phyloP scores from a whole-genome alignment of 1,140 invertebrate genomes.

The Apolygus lucorum region DNA sequence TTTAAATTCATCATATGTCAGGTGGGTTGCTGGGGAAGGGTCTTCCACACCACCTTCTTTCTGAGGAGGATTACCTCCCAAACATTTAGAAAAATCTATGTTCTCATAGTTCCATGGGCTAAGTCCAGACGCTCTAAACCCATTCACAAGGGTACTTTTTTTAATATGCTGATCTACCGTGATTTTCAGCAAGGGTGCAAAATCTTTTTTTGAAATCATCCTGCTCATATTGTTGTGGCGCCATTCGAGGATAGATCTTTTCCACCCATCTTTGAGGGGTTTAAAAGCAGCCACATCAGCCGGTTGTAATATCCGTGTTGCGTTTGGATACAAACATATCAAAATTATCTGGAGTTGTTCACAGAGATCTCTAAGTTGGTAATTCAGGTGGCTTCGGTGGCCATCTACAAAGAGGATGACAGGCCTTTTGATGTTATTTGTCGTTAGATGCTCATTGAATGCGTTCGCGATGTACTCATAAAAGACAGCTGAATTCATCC shows the following conservation, averaged over 20 bases:
- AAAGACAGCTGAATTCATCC: constrained; percentile 37
- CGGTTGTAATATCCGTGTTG: constrained; percentile 39
- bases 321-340: constrained; percentile 39
- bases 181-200: neutral
- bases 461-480: constrained; percentile 37
- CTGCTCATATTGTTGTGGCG: neutral
- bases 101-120: neutral
- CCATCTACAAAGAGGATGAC: constrained; percentile 42
- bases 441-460: constrained; percentile 33
- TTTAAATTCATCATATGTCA: neutral
- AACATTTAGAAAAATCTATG: too few relatives aligned
- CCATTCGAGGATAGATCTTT: neutral
- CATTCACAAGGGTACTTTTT: neutral
- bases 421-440: constrained; percentile 32
- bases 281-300: constrained; percentile 32
- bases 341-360: constrained; percentile 38
- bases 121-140: neutral
- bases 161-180: neutral
- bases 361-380: constrained; percentile 39
- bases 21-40: neutral
- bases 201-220: neutral
- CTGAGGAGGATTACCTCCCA: too few relatives aligned
- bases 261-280: constrained; percentile 34
- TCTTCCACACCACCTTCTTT: too few relatives aligned
- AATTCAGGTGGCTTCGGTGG: constrained; percentile 39